A percentile compares a stretch with the other conserved stretches of the same genome.
phyloP scores from a whole-genome alignment of 1,140 invertebrate genomes.

The Triops cancriformis region DNA sequence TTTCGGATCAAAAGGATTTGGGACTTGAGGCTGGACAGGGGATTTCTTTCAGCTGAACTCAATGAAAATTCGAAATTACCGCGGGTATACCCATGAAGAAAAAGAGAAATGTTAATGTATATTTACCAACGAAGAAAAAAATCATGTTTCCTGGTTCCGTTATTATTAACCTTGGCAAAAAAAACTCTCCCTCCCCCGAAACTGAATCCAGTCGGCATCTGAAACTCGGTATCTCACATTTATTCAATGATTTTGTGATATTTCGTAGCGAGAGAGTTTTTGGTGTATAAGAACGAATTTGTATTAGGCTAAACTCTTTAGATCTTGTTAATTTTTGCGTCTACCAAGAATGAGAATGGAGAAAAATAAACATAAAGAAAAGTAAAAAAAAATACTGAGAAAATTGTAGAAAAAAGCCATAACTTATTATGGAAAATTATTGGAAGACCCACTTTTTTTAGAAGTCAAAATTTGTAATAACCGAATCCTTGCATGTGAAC shows the following conservation, averaged over 20 bases:
- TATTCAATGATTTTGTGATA: constrained; percentile 14
- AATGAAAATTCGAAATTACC: neutral
- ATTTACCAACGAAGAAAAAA: neutral
- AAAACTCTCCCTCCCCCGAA: constrained; percentile 9
- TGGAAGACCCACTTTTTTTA: neutral
- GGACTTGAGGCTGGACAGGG: neutral
- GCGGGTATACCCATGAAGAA: neutral
- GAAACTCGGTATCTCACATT: constrained; percentile 13
- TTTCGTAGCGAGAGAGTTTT: constrained; percentile 11
- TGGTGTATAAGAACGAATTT: neutral
- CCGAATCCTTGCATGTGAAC: neutral
- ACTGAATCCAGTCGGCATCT: constrained; percentile 12
- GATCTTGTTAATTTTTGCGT: constrained; percentile 14
- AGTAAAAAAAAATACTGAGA: neutral
- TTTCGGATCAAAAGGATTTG: neutral
- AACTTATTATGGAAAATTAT: neutral
- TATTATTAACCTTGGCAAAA: neutral
- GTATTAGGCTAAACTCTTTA: constrained; percentile 11
- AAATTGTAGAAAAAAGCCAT: neutral
- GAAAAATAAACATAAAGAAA: neutral
- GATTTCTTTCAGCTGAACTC: neutral
- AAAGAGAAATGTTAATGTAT: neutral
- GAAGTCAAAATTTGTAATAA: neutral
- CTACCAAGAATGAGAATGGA: neutral
- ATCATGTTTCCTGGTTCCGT: constrained; percentile 13